phyloP scores from a whole-genome alignment of 1,140 invertebrate genomes.

The Acromyrmex heyeri region DNA sequence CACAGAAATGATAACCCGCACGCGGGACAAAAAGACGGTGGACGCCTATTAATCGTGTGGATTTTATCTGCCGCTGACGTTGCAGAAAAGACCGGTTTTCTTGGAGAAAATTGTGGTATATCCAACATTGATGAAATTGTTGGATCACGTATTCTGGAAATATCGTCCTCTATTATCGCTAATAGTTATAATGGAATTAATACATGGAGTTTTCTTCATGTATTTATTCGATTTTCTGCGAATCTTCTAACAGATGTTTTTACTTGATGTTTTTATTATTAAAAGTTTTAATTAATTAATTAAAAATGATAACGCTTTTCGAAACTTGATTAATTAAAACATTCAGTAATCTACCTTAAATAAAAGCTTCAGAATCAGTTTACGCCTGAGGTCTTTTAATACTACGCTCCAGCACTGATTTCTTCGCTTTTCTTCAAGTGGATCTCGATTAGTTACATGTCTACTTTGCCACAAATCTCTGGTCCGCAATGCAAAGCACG shows the following conservation, averaged over 20 bases:
- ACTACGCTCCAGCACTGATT: not conserved
- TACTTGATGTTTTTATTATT: not conserved
- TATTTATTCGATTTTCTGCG: no score
- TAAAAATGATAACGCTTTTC: not conserved
- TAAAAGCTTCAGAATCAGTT: not conserved
- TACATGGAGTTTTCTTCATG: not conserved
- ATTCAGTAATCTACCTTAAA: not conserved
- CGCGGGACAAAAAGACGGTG: constrained; percentile 61
- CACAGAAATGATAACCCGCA: constrained; percentile 63
- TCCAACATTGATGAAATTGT: constrained; percentile 48
- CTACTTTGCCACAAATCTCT: constrained; percentile 27
- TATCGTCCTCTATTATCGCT: not conserved
- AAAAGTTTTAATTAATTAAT: constrained; percentile 17
- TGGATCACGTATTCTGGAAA: constrained; percentile 35
- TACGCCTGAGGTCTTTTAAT: not conserved
- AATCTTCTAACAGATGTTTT: not conserved
- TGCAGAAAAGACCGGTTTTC: constrained; percentile 28
- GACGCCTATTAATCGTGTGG: constrained; percentile 75
- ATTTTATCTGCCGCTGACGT: constrained; percentile 75
- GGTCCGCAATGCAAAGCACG: constrained; percentile 54
- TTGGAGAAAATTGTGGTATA: not conserved
- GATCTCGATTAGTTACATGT: constrained; percentile 26
- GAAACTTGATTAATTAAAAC: constrained; percentile 8
- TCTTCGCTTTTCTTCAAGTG: not conserved
- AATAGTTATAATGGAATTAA: not conserved